These are phyloP conservation scores for Caenorhabditis brenneri DNA, from an alignment of 1,140 invertebrate species.

Conservation along the genomic window DNA sequence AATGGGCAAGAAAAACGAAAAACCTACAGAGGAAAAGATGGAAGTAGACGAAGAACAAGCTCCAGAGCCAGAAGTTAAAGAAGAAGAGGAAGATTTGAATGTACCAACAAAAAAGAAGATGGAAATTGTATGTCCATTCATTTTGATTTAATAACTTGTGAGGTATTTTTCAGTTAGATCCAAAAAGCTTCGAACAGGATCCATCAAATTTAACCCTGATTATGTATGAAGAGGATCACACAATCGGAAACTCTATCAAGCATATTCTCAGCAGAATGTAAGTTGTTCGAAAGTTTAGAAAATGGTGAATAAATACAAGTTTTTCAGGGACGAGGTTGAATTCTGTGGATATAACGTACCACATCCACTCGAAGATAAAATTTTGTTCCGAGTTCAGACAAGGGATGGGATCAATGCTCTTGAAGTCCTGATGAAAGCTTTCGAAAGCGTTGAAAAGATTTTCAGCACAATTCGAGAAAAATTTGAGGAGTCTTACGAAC, in stretches of 20 bases:
- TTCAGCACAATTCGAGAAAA: slow-evolving; percentile 48
- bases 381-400: slow-evolving; percentile 64
- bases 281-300: background rate
- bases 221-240: slow-evolving; percentile 67
- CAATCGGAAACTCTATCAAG: slow-evolving; percentile 65
- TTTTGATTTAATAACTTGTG: background rate
- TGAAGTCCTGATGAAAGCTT: slow-evolving; percentile 40
- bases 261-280: slow-evolving; percentile 66
- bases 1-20: slow-evolving; percentile 13
- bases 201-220: slow-evolving; percentile 59
- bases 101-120: slow-evolving; percentile 49
- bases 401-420: slow-evolving; percentile 45
- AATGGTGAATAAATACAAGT: background rate
- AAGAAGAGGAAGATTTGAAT: slow-evolving; percentile 8
- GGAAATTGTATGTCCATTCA: slow-evolving; percentile 50
- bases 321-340: slow-evolving; percentile 64
- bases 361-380: slow-evolving; percentile 69
- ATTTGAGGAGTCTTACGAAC: slow-evolving; percentile 46
- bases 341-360: slow-evolving; percentile 68
- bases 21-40: background rate
- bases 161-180: slow-evolving; percentile 54
- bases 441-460: slow-evolving; percentile 40
- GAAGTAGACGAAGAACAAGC: background rate
- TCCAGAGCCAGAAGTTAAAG: background rate
- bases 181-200: slow-evolving; percentile 55